Percentiles rank a stretch among this genome's conserved stretches.
Conservation (phyloP, 1,140 invertebrate genomes). For the Calliopsis andreniformis region DNA sequence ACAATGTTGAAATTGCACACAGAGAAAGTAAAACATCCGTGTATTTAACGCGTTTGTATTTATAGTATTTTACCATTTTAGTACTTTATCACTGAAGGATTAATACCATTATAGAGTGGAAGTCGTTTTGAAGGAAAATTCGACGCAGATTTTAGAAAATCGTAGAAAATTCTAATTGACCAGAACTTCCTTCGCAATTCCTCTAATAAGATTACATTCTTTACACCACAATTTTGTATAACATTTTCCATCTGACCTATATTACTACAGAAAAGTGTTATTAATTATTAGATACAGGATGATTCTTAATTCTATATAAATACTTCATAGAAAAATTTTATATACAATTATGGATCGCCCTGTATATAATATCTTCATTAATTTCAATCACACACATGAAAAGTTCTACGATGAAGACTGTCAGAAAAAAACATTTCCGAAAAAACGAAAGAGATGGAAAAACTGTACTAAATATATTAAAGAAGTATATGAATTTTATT, state of each 20-base stretch:
- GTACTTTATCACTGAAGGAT: not conserved
- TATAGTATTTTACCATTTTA: not conserved
- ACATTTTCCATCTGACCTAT: not conserved
- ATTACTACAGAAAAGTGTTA: not conserved
- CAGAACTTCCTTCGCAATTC: not conserved
- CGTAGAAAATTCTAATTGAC: not conserved
- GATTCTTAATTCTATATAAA: too few relatives aligned
- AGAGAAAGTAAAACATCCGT: conserved; percentile 18
- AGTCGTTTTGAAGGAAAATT: not conserved
- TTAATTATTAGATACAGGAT: not conserved
- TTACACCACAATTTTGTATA: not conserved
- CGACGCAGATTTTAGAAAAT: not conserved
- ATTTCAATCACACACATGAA: not conserved
- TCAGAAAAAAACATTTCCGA: not conserved
- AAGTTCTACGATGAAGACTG: conserved; percentile 6
- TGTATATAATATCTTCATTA: not conserved
- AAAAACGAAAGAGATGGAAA: not conserved
- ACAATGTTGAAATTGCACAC: not conserved
- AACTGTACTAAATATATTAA: not conserved
- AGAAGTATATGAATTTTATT: not conserved
- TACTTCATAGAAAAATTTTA: not conserved
- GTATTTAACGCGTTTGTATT: not conserved
- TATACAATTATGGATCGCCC: too few relatives aligned
- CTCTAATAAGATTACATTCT: not conserved
- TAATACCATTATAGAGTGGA: not conserved